These are phyloP conservation scores for Pygoscelis antarcticus DNA, from an alignment of 2,113 vertebrate genomes.

Conservation along the genomic window DNA sequence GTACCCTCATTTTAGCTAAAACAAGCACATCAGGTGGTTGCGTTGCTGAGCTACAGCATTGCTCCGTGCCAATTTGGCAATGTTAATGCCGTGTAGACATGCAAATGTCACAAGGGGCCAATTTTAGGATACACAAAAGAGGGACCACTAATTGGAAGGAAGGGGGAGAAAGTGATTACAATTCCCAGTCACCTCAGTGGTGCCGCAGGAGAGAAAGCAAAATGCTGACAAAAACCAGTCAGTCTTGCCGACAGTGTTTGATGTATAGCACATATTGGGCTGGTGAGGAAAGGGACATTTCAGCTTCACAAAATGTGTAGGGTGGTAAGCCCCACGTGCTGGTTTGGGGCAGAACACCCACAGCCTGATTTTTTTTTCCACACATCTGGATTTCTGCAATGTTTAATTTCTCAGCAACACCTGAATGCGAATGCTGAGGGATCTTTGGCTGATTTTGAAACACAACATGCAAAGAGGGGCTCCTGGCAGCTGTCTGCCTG, in stretches of 20 bases:
- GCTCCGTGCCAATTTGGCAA: not conserved
- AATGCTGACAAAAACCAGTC: not conserved
- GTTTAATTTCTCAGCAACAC: not conserved
- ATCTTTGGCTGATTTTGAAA: not conserved
- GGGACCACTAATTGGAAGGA: not conserved
- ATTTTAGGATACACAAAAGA: conserved; percentile 1
- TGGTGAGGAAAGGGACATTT: not conserved
- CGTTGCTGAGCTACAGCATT: not conserved
- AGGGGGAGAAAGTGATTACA: not conserved
- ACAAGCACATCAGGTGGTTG: not conserved
- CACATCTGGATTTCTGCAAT: not conserved
- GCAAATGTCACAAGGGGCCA: not conserved
- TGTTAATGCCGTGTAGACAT: not conserved
- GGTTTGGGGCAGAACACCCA: not conserved
- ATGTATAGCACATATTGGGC: not conserved
- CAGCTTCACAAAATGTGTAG: not conserved
- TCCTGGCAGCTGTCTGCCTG: not conserved
- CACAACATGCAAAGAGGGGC: not conserved
- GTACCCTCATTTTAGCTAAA: not conserved
- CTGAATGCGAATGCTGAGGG: not conserved
- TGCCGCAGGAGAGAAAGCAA: not conserved
- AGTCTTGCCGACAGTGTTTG: not conserved
- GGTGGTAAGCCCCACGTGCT: not conserved
- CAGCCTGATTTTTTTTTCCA: not conserved
- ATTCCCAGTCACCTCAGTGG: not conserved